Base-by-base conservation (phyloP, 2,888 invertebrate species). In the Lithophane socia region DNA sequence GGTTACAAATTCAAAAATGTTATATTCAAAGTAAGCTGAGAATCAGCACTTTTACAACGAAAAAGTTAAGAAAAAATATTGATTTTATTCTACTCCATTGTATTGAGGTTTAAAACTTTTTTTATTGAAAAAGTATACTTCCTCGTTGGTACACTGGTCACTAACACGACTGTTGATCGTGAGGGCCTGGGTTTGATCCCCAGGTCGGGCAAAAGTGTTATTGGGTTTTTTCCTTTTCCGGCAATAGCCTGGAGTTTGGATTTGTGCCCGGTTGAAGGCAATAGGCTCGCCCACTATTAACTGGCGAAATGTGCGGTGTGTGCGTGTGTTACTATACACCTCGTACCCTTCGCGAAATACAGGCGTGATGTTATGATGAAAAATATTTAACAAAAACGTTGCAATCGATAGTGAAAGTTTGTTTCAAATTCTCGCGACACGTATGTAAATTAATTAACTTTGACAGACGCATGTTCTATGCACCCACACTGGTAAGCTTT, bases 401-500 rank as follows among this genome's bases (percentile, higher is more conserved):
- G n/a, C 56, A 9, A 58, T 70, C 2, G 8, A 58, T 42, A 63
- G 60, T n/a, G 73, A 68, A 79, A 73, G 73, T 68, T 21, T n/a
- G 58, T 72, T 72, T 56, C 13, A 63, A 69, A 72, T 49, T 68
- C 63, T 49, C 37, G 60, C 58, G 58, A 75, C 58, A 76, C n/a
- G 29, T 61, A 58, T 75, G 60, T 65, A 66, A 66, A 77, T 81
- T 67, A 54, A 63, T 71, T 77, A 42, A 21, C 13, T 3, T 67
- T 63, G 52, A 63, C 60, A 54, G 47, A 37, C 18, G 58, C 58
- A 47, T n/a, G 63, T 73, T 70, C 16, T 29, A 49, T 54, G 66
- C 58, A 49, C 66, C 77, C 60, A 77, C 80, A 65, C 61, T n/a
- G 18, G 5, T 8, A 37, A 42, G 12, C 4, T 61, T 73, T 60